Percentiles rank a stretch among this genome's conserved stretches.
These are phyloP conservation scores for Pseudonaja textilis DNA, from an alignment of 2,113 vertebrate species.

Conservation along the genomic window DNA sequence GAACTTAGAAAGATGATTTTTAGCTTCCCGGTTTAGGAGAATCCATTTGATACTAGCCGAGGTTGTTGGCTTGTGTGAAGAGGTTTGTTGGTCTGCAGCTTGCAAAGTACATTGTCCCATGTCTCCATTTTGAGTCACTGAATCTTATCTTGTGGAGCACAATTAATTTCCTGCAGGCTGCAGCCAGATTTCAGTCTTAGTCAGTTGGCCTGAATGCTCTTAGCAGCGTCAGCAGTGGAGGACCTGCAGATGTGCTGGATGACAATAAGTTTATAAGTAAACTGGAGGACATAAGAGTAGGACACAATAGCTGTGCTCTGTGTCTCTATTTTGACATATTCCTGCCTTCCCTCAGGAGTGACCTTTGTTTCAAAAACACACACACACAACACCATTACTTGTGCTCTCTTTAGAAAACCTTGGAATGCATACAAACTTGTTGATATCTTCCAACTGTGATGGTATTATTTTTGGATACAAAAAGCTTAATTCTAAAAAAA, in stretches of 20 bases:
- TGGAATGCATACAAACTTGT: not conserved
- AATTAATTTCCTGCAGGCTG: not conserved
- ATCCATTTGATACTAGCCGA: too few relatives aligned
- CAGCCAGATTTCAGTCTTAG: too few relatives aligned
- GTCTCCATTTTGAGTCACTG: not conserved
- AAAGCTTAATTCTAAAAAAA: not conserved
- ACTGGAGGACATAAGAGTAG: not conserved
- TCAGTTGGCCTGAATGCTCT: not conserved
- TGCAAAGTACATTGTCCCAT: not conserved
- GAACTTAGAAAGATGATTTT: not conserved
- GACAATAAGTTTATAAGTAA: not conserved
- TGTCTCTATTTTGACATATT: not conserved
- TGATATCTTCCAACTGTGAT: not conserved
- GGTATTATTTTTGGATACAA: not conserved
- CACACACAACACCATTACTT: not conserved
- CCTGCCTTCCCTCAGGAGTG: not conserved
- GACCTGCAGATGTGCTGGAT: not conserved
- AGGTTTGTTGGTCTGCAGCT: rapidly evolving
- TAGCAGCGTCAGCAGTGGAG: not conserved
- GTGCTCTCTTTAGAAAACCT: not conserved
- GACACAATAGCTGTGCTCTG: not conserved
- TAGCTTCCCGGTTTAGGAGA: not conserved
- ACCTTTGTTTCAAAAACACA: not conserved
- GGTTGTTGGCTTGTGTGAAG: not conserved
- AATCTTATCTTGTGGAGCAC: not conserved